Conservation (phyloP, 2,888 invertebrate species). For the Prosopocoilus inquinatus region DNA sequence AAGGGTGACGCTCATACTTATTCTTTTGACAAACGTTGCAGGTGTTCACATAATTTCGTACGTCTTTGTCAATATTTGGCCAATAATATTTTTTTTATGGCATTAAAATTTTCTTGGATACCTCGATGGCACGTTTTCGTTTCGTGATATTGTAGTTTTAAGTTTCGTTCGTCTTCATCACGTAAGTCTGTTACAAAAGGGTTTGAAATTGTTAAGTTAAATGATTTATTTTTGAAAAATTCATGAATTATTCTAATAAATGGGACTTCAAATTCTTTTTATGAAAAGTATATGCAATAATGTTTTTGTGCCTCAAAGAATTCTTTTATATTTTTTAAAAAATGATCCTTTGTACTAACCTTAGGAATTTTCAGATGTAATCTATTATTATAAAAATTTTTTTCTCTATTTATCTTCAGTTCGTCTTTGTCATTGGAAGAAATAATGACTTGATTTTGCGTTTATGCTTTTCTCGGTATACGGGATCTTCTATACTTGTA, state of each 20-base stretch:
- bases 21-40: constrained; percentile 14
- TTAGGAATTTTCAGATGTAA: neutral
- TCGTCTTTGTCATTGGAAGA: neutral
- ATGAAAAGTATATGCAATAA: constrained; percentile 6
- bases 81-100: constrained; percentile 13
- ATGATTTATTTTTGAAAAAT: constrained; percentile 5
- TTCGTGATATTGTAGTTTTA: constrained; percentile 10
- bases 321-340: neutral
- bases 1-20: constrained; percentile 15
- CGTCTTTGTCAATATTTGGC: constrained; percentile 7
- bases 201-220: neutral
- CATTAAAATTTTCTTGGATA: constrained; percentile 6
- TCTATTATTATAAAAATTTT: neutral
- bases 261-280: neutral
- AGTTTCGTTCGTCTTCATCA: constrained; percentile 1
- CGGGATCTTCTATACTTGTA: neutral
- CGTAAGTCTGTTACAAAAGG: constrained; percentile 3
- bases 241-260: constrained; percentile 3
- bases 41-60: constrained; percentile 8
- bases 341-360: neutral
- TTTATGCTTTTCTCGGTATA: neutral
- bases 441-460: neutral
- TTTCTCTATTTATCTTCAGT: constrained; percentile 1
- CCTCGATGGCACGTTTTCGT: constrained; percentile 10
- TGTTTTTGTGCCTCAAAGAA: neutral